These are phyloP conservation scores for Phataginus tetradactyla DNA, from an alignment of 2,797 vertebrate genomes.

Conservation along the genomic window DNA sequence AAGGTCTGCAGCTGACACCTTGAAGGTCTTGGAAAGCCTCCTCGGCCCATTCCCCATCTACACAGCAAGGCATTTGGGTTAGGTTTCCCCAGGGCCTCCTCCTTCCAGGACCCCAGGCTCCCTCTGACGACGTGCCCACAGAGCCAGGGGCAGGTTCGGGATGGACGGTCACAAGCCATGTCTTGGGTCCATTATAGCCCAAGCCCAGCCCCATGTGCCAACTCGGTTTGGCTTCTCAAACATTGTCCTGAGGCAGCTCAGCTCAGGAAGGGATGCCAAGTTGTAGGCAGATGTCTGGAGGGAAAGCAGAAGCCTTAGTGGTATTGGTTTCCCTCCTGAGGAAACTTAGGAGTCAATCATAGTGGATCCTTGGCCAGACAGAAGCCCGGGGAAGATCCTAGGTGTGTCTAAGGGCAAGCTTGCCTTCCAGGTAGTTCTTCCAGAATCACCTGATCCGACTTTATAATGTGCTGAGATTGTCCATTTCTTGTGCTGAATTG, in stretches of 20 bases:
- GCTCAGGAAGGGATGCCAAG: background rate
- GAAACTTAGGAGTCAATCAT: background rate
- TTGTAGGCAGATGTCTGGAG: background rate
- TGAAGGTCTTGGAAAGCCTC: background rate
- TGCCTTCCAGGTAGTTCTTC: background rate
- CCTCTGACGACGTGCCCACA: background rate
- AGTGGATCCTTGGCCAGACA: background rate
- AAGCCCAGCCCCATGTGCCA: background rate
- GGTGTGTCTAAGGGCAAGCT: background rate
- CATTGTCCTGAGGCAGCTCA: background rate
- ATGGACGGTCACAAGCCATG: background rate
- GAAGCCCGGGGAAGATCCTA: background rate
- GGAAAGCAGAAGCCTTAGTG: background rate
- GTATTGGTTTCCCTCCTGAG: background rate
- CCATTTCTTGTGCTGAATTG: slow-evolving; percentile 39
- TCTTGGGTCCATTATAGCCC: background rate
- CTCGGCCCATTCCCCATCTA: background rate
- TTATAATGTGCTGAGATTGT: slow-evolving; percentile 13
- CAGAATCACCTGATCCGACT: background rate
- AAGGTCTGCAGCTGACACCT: background rate
- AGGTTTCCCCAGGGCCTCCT: background rate
- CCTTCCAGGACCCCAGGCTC: background rate
- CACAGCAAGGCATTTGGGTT: background rate
- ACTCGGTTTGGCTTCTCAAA: background rate
- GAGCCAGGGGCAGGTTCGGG: background rate